Conservation (phyloP, 2,113 vertebrate genomes). For the Scalopus aquaticus region DNA sequence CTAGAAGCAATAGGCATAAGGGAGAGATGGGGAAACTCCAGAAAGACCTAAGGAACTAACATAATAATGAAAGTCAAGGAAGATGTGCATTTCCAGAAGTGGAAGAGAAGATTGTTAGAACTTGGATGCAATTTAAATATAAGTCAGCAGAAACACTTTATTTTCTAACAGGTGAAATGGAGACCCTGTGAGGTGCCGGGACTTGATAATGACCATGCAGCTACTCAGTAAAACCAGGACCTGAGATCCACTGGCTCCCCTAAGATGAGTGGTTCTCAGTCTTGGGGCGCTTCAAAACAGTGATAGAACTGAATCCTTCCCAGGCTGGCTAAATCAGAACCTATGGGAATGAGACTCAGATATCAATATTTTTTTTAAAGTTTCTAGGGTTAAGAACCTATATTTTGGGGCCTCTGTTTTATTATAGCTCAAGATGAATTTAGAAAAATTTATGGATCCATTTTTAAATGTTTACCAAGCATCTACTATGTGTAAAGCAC, state of each 20-base stretch:
- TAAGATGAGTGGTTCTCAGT: not conserved
- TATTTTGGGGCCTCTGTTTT: not conserved
- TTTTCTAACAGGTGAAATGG: not conserved
- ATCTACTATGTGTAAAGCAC: not conserved
- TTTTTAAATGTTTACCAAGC: conserved; percentile 34
- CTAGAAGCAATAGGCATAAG: not conserved
- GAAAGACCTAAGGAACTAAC: not conserved
- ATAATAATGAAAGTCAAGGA: not conserved
- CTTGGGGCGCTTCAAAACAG: not conserved
- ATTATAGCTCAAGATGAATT: conserved; percentile 24
- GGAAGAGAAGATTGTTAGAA: conserved; percentile 7
- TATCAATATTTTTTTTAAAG: not conserved
- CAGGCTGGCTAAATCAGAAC: conserved; percentile 36
- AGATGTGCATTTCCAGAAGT: not conserved
- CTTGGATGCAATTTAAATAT: not conserved
- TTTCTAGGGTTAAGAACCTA: not conserved
- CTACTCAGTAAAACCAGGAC: conserved; percentile 30
- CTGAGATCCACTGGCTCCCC: not conserved
- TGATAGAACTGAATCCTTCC: not conserved
- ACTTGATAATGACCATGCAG: not conserved
- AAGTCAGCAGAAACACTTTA: not conserved
- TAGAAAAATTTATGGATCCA: not conserved
- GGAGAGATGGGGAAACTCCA: not conserved
- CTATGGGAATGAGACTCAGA: not conserved
- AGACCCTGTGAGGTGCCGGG: not conserved